Conservation (phyloP, 1,140 invertebrate genomes). For the Anastrepha obliqua region DNA sequence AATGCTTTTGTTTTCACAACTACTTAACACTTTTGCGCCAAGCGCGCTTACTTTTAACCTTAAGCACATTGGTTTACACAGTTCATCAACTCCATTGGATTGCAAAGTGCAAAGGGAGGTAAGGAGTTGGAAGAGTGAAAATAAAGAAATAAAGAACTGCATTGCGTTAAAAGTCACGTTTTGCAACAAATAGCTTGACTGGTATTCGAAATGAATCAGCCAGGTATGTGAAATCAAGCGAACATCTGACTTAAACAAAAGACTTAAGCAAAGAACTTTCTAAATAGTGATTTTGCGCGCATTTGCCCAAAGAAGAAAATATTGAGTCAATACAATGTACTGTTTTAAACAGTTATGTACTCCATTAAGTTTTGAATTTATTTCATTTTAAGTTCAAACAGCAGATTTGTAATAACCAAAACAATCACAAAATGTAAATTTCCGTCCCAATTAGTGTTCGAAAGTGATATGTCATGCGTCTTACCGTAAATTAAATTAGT, state of each 20-base stretch:
- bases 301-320: background rate
- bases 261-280: constrained; percentile 73
- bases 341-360: background rate
- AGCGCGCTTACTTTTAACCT: constrained; percentile 22
- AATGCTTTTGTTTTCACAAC: constrained; percentile 32
- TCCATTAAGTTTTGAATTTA: background rate
- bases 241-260: constrained; percentile 63
- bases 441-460: background rate
- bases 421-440: background rate
- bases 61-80: background rate
- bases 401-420: background rate
- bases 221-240: background rate
- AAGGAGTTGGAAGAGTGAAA: background rate
- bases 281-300: background rate
- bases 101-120: background rate
- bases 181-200: background rate
- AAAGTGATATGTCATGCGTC: background rate
- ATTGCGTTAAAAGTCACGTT: background rate
- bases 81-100: constrained; percentile 11
- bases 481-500: background rate
- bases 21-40: constrained; percentile 29
- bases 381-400: background rate
- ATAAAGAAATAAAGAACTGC: background rate
- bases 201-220: background rate
- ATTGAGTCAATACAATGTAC: background rate